Base-by-base conservation (phyloP, 2,888 invertebrate genomes). In the Lithosia quadra region DNA sequence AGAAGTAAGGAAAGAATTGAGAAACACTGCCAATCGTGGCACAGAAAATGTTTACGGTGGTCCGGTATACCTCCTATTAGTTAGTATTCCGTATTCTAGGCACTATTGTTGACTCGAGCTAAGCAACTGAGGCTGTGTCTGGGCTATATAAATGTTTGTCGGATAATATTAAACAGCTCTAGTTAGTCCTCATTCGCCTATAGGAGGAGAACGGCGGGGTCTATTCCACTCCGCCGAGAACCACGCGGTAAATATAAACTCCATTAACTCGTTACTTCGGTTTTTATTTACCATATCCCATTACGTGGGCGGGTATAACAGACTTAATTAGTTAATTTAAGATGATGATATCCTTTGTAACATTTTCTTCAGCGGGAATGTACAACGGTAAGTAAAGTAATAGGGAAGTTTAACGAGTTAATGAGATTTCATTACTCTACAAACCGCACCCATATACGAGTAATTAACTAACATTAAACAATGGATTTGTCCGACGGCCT, bases 361-460 rank as follows among this genome's bases (percentile, higher is more conserved):
- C 56, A 56, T 24, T 24, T 56, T 56, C 22, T 56, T 13, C 22
- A 43, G 43, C 18, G 28, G 28, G 28, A 28, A 43, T 5, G 43
- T 43, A 43, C 18, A 13, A 24, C 56, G 24, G 56, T 28, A 56
- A 56, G 56, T 24, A 56, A 13, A 22, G 24, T 15, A 56, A 15
- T 15, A 56, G 13, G 8, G 28, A 56, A 28, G 24, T 56, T 56
- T 56, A 65, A 68, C 61, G 63, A 73, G 67, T 57, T 70, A 70
- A 78, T 69, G 59, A 74, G 49, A 70, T 67, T 74, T 67, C 74
- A 79, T 72, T 79, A 76, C 56, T 56, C 21, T 49, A 24, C 66
- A 24, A n/a, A 61, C 34, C 28, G 53, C 62, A 21, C 66, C 66
- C 61, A 65, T 55, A 56, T 67, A n/a, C n/a, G n/a, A n/a, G n/a